phyloP scores from a whole-genome alignment of 2,797 vertebrate genomes.

The Sarcoramphus papa region DNA sequence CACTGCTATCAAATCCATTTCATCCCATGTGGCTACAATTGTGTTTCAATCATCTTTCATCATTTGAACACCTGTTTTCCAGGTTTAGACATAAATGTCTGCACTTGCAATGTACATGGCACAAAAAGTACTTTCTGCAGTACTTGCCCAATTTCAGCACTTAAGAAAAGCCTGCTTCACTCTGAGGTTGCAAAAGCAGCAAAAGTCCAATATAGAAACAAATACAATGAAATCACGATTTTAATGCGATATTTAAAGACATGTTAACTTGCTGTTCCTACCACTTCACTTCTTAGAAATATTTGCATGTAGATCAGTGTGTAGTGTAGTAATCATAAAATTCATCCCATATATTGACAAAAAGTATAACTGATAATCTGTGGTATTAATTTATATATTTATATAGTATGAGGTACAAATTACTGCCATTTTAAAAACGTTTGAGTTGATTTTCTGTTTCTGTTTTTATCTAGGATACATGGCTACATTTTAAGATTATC shows the following conservation, averaged over 20 bases:
- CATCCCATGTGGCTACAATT: background rate
- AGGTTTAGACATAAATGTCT: background rate
- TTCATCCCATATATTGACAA: background rate
- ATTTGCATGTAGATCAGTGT: background rate
- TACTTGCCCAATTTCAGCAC: background rate
- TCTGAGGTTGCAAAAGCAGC: background rate
- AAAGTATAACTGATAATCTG: background rate
- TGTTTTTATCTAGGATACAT: background rate
- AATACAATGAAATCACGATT: background rate
- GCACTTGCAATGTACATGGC: background rate
- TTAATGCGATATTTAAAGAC: background rate
- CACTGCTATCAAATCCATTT: background rate
- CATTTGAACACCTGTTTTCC: background rate
- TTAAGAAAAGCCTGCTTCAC: background rate
- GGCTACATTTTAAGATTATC: background rate
- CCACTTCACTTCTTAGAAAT: background rate
- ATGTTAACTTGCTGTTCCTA: background rate
- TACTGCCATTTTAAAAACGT: background rate
- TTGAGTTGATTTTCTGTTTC: background rate
- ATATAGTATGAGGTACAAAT: background rate
- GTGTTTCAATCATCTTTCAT: background rate
- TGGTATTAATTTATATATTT: background rate
- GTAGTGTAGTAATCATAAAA: background rate
- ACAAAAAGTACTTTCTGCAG: background rate
- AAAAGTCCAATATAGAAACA: background rate